Conservation (phyloP, 2,888 invertebrate species). For the Cremastinae sp. region DNA sequence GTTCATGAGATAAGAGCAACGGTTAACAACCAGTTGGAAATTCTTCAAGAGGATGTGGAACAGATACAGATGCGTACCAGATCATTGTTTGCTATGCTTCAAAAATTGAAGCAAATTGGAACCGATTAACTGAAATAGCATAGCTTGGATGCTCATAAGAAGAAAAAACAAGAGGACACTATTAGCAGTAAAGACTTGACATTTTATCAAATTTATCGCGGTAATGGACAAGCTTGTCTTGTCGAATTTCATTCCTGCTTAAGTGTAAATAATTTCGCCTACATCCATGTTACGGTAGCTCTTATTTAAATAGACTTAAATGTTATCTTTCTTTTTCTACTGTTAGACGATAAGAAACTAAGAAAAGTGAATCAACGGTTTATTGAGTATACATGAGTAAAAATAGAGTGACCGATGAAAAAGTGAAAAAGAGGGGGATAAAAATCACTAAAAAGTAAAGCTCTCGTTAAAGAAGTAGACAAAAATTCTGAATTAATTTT, state of each 20-base stretch:
- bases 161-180: conserved; percentile 17
- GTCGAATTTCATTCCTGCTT: conserved; percentile 51
- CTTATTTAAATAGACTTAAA: conserved; percentile 18
- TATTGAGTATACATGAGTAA: conserved; percentile 65
- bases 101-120: conserved; percentile 63
- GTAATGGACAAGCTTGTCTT: conserved; percentile 24
- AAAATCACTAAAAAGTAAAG: conserved; percentile 36
- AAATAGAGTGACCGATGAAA: conserved; percentile 53
- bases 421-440: conserved; percentile 29
- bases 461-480: conserved; percentile 3
- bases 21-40: conserved; percentile 72
- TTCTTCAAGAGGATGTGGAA: conserved; percentile 72
- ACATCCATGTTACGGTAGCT: conserved; percentile 30
- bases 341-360: conserved; percentile 40
- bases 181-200: conserved; percentile 21
- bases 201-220: conserved; percentile 7
- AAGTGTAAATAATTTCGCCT: conserved; percentile 58
- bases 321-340: conserved; percentile 30
- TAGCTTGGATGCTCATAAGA: conserved; percentile 5
- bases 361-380: conserved; percentile 66
- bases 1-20: conserved; percentile 63
- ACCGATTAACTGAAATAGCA: conserved; percentile 45
- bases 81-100: conserved; percentile 72
- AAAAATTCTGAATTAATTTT: background rate
- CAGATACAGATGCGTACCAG: conserved; percentile 73